Base-by-base conservation (phyloP, 64 coral and sea anemone genomes). In the Montipora sp. region DNA sequence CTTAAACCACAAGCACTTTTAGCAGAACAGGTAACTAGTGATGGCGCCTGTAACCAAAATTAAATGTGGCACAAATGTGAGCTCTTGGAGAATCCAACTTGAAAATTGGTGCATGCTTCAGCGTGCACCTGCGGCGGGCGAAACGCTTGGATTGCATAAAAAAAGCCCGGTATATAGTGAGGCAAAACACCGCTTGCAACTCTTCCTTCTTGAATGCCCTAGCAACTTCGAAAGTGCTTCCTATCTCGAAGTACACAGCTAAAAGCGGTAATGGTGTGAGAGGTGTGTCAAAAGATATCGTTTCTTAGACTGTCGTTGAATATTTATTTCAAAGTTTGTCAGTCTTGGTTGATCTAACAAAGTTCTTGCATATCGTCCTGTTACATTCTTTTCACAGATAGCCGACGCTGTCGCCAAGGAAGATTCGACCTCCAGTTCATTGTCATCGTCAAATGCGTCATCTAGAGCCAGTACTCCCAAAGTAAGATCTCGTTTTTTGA, bases 401-500 rank as follows among this genome's bases (percentile, higher is more conserved):
- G 86, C 77, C 36, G 84, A 77, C 59, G 83, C 78, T 59, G 22
- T 93, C 46, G 84, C 83, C 1, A 27, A 47, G 74, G 60, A 87
- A 15, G 51, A 73, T 18, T 61, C 91, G 8, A 75, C 84, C 3
- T 93, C 84, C 21, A 75, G 78, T 55, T 84, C 80, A 23, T 51
- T 74, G 48, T 77, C 74, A 15, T 93, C 91, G 16, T 80, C 91
- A 20, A 47, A 27, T 55, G 7, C 75, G 24, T 93, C 91, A 44
- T 92, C 90, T 50, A 77, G 91, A 79, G 55, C 91, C 6, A 93
- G 60, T 58, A 80, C 91, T 14, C 91, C 91, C 2, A 65, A 88
- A 71, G 90, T 92, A 73, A 57, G 63, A 58, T 47, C 20, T 2
- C 4, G 43, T 24, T 15, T 57, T 58, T 14, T 80, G 36, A 80